phyloP scores from a whole-genome alignment of 2,113 vertebrate genomes.

The rat (Rattus norvegicus) region DNA sequence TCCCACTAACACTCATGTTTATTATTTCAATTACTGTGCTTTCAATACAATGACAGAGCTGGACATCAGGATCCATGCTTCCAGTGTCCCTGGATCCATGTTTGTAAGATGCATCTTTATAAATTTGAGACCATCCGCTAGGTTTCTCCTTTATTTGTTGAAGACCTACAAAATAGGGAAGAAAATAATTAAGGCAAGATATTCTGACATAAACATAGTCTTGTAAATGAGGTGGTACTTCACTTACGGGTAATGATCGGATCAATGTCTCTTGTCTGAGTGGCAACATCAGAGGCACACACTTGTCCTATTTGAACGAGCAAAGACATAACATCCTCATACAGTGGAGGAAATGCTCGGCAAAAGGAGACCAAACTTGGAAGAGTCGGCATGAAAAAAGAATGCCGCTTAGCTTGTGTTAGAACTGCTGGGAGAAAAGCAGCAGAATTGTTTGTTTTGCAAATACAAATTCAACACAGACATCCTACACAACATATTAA shows the following conservation, averaged over 20 bases:
- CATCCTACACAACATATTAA: not conserved
- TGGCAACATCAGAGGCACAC: constrained; percentile 97
- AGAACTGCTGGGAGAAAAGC: constrained; percentile 87
- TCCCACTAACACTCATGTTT: constrained; percentile 92
- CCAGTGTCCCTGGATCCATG: constrained; percentile 86
- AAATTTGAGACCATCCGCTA: constrained; percentile 83
- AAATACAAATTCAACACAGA: constrained; percentile 32
- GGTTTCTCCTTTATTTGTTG: constrained; percentile 95
- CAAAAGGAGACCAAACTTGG: constrained; percentile 97
- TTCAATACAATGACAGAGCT: constrained; percentile 96
- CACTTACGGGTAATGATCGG: constrained; percentile 96
- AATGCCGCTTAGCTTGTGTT: constrained; percentile 94
- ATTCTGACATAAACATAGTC: constrained; percentile 30
- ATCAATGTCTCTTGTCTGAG: constrained; percentile 94
- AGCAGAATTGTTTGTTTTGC: constrained; percentile 53
- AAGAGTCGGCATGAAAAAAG: constrained; percentile 98
- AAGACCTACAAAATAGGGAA: constrained; percentile 87
- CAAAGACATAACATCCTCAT: constrained; percentile 96
- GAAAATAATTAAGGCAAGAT: constrained; percentile 3
- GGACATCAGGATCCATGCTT: constrained; percentile 94
- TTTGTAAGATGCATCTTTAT: constrained; percentile 86
- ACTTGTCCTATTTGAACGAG: constrained; percentile 98
- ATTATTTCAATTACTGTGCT: constrained; percentile 97
- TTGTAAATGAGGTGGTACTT: not conserved
- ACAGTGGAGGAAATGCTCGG: constrained; percentile 97